A percentile compares a stretch with the other conserved stretches of the same genome.
These are phyloP conservation scores for Dermatophagoides farinae DNA, from an alignment of 1,140 invertebrate species.

Conservation along the genomic window DNA sequence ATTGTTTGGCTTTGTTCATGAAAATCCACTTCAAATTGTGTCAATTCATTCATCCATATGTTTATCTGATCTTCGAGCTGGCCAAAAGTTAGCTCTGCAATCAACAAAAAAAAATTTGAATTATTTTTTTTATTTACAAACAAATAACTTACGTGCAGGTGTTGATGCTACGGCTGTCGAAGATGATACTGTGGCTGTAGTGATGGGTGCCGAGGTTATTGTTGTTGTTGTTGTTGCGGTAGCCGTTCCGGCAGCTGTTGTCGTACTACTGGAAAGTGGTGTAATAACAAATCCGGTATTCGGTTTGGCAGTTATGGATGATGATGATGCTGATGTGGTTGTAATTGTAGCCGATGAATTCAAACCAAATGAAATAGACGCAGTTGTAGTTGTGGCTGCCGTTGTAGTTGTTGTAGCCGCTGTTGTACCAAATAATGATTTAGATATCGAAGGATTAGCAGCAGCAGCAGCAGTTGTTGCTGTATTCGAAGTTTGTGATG, in stretches of 20 bases:
- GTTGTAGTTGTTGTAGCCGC: constrained; percentile 10
- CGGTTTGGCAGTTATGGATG: neutral
- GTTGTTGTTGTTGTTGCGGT: constrained; percentile 24
- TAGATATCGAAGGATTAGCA: neutral
- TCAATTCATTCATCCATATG: constrained; percentile 80
- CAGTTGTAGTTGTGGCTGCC: constrained; percentile 25
- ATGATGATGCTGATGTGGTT: neutral
- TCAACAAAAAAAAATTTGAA: neutral
- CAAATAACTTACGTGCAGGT: neutral
- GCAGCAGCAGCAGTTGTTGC: neutral
- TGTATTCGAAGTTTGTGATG: neutral
- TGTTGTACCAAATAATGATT: constrained; percentile 6
- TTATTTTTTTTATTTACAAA: neutral
- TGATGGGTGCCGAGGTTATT: neutral
- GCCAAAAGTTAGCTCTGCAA: constrained; percentile 45
- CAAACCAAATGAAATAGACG: constrained; percentile 25
- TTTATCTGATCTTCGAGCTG: constrained; percentile 82
- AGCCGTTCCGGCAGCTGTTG: constrained; percentile 24
- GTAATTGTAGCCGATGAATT: neutral
- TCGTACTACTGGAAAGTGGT: constrained; percentile 18
- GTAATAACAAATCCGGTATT: constrained; percentile 1
- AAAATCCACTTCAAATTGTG: constrained; percentile 80
- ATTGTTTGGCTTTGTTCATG: constrained; percentile 81
- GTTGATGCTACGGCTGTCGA: neutral
- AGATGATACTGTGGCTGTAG: neutral